Conservation (phyloP, 92 coral and sea anemone genomes). For the Diadumene lineata region DNA sequence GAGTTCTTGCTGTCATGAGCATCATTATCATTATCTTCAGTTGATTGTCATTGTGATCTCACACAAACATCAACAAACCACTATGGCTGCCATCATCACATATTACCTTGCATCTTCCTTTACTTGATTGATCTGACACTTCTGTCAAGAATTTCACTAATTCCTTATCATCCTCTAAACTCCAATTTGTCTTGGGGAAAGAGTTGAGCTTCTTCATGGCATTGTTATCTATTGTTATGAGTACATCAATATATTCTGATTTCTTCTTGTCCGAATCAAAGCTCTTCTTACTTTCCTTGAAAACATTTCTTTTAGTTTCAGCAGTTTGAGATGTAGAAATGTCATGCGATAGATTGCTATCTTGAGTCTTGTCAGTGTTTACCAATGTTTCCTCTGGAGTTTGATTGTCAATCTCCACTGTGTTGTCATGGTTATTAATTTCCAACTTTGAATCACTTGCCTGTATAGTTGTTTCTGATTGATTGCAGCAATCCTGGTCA, state of each 20-base stretch:
- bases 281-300: neutral
- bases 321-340: neutral
- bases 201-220: conserved; percentile 53
- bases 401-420: neutral
- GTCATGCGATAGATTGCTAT: neutral
- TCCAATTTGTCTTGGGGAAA: conserved; percentile 70
- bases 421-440: too few species aligned
- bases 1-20: too few species aligned
- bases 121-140: conserved; percentile 60
- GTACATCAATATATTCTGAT: conserved; percentile 23
- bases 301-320: neutral
- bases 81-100: neutral
- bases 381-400: neutral
- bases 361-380: neutral
- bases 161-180: conserved; percentile 67
- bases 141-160: conserved; percentile 76
- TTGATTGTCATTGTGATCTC: neutral
- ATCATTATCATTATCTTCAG: too few species aligned
- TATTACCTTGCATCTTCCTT: conserved; percentile 73
- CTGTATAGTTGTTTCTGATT: neutral
- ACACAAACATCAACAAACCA: too few species aligned
- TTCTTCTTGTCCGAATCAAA: neutral
- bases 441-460: too few species aligned
- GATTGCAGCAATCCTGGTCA: too few species aligned
- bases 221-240: conserved; percentile 55